Evolutionary conservation across 1,140 invertebrate genomes (phyloP).

Genomic region (Belonocnema kinseyi): DNA sequence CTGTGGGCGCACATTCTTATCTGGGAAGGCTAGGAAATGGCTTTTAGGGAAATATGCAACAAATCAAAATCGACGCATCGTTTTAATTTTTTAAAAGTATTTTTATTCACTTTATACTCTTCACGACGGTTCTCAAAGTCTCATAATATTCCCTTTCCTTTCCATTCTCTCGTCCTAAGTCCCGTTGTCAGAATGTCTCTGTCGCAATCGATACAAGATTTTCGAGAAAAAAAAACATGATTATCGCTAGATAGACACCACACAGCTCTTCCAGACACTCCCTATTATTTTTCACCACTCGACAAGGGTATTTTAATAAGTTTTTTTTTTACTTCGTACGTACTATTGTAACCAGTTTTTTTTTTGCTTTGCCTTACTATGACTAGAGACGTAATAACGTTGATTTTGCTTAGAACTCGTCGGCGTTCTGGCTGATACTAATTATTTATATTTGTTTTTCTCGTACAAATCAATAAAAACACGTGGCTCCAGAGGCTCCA

Average conservation of each 20-base stretch:
- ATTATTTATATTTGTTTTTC: constrained; percentile 44
- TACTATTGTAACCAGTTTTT: constrained; percentile 45
- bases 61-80: constrained; percentile 52
- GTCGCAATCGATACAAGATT: constrained; percentile 42
- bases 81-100: constrained; percentile 58
- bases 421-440: constrained; percentile 37
- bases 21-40: too few relatives aligned
- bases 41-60: background rate
- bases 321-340: constrained; percentile 35
- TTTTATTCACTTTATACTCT: constrained; percentile 65
- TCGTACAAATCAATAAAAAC: constrained; percentile 61
- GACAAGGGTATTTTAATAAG: constrained; percentile 30
- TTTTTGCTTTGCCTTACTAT: constrained; percentile 51
- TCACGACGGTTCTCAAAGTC: constrained; percentile 54
- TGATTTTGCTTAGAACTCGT: constrained; percentile 52
- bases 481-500: constrained; percentile 49
- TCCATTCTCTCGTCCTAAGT: constrained; percentile 40
- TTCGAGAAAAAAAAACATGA: constrained; percentile 26
- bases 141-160: constrained; percentile 49
- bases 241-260: constrained; percentile 22
- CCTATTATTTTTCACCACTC: constrained; percentile 4
- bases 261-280: constrained; percentile 17
- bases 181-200: constrained; percentile 35
- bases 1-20: too few relatives aligned
- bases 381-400: constrained; percentile 67